Base-by-base conservation (phyloP, 2,797 vertebrate genomes). In the Cirrhinus mrigala region DNA sequence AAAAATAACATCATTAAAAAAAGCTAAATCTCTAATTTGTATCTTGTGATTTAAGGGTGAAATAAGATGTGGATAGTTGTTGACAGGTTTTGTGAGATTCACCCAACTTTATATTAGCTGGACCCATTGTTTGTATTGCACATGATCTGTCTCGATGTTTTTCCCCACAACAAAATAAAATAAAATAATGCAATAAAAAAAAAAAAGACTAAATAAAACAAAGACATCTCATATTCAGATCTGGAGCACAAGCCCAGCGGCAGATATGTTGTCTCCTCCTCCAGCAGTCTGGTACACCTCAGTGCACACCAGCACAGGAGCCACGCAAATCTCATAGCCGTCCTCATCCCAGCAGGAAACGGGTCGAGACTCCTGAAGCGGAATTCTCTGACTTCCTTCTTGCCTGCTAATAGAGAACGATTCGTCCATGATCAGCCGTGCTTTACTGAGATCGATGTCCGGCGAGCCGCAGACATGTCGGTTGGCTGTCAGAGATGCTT, bases 201-300 rank as follows among this genome's bases (percentile, higher is more conserved):
- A 40, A 62, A 48, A 54, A 52, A 16, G 3, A n/a, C 52, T 46
- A 29, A 50, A 33, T 64, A 27, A 76, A 66, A 75, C 33, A 3
- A 71, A 58, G 6, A 44, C 37, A 3, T 54, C 40, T 40, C 27
- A 0, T 52, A 0, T 86, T 79, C 64, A 97, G 85, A 97, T 96
- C 91, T 97, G 96, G 84, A 97, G 91, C 80, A 97, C 96, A 82
- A 97, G 93, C 22, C 96, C 96, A 22, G 96, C 96, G 8, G 96
- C 96, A 4, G 96, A 97, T 90, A 97, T 92, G 91, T 97, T 97
- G 90, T 97, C 96, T 40, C 96, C 96, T 76, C 96, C 96, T 2
- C 96, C 96, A 4, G 96, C 96, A 2, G 96, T 97, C 83, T 97
- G 96, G 91, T 96, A 96, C 74, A 97, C 96, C 80, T 97, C 96